These are phyloP conservation scores for Lucilia cuprina DNA, from an alignment of 1,140 invertebrate genomes.

Conservation along the genomic window DNA sequence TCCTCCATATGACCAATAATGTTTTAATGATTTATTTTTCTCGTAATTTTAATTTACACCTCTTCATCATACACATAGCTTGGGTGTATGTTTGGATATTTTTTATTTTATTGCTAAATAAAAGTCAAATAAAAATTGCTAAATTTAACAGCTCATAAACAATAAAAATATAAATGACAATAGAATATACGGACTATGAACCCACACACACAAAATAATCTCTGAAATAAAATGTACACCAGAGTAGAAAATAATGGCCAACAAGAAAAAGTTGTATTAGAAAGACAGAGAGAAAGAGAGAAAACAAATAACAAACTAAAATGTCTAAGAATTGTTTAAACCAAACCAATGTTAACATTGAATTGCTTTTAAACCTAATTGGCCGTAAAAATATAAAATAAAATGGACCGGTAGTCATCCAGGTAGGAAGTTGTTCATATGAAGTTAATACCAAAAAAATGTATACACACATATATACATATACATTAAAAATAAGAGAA, in stretches of 20 bases:
- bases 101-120: not conserved
- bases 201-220: not conserved
- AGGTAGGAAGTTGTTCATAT: not conserved
- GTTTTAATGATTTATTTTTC: not conserved
- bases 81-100: not conserved
- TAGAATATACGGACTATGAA: not conserved
- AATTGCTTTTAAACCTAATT: not conserved
- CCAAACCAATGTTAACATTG: not conserved
- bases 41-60: too few relatives aligned
- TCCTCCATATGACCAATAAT: not conserved
- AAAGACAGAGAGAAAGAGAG: too few relatives aligned
- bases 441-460: too few relatives aligned
- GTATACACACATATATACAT: too few relatives aligned
- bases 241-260: not conserved
- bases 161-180: not conserved
- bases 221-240: not conserved
- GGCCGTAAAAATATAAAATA: not conserved
- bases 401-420: not conserved
- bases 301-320: too few relatives aligned
- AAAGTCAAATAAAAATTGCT: not conserved
- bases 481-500: too few relatives aligned
- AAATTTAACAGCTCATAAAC: constrained; percentile 2
- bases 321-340: not conserved
- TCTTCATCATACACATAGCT: not conserved
- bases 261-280: not conserved